Evolutionary conservation across 2,888 invertebrate genomes (phyloP), one percentile per base, ranked within the genome.

Genomic region (Synergus umbraculus): DNA sequence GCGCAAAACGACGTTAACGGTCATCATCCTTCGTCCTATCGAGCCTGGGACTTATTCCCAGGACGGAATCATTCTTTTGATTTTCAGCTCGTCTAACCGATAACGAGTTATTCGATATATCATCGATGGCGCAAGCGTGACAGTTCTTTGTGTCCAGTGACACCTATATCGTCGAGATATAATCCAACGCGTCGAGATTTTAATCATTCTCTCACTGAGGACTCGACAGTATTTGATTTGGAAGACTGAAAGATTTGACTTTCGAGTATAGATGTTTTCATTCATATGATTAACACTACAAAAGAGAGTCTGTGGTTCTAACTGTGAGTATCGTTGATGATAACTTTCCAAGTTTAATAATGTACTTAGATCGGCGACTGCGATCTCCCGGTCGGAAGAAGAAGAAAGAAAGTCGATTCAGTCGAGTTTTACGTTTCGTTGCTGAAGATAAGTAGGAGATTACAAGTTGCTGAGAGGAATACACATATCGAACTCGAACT

Each of bases 401-500:
- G 37, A 37, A 37, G 37, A 37, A 37, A 37, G 69, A 63, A 29
- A n/a, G 73, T 54, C 54, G 73, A 54, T 73, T n/a, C n/a, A 73
- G 46, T 9, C 29, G 29, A 22, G 54, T 73, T 54, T 54, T 54
- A 49, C n/a, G 49, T 66, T 76, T 58, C 76, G 29, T 63, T 43
- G 63, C 15, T 44, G 44, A 43, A 76, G 64, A 76, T 76, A 76
- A 76, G 76, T 46, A 46, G 63, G 63, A 76, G 76, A 78, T 81
- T 78, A 76, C 43, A n/a, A 58, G 77, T 63, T 63, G 43, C 63
- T 64, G 76, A 60, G 46, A 54, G 73, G 54, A 54, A 73, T 54
- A 73, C 73, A 79, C 69, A 78, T 63, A 77, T 82, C 77, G 80
- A 79, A 79, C 77, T 78, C n/a, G 80, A 80, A 82, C 80, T 78